Evolutionary conservation across 1,140 invertebrate genomes (phyloP).

Genomic region (Bombyx mandarina): DNA sequence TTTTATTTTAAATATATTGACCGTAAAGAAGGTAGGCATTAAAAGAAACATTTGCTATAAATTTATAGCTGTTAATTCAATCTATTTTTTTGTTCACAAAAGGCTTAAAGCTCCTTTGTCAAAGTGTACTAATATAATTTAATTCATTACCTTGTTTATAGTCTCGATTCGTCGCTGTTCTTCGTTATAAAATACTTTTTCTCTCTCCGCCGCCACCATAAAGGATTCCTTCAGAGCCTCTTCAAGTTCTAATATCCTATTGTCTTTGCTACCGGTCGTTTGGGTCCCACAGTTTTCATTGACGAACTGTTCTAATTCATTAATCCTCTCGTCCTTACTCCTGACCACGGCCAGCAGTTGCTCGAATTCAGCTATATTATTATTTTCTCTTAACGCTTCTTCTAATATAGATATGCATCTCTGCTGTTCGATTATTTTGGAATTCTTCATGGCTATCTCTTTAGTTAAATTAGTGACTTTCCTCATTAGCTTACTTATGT

Average conservation of each 20-base stretch:
- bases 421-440: slow-evolving; percentile 72
- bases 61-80: too few species aligned
- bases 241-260: slow-evolving; percentile 84
- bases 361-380: slow-evolving; percentile 71
- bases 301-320: slow-evolving; percentile 66
- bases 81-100: too few species aligned
- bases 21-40: too few species aligned
- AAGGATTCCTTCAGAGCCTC: slow-evolving; percentile 81
- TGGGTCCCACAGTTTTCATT: slow-evolving; percentile 63
- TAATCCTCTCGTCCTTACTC: slow-evolving; percentile 68
- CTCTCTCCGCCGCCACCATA: slow-evolving; percentile 75
- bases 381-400: slow-evolving; percentile 68
- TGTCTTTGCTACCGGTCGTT: slow-evolving; percentile 40
- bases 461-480: slow-evolving; percentile 63
- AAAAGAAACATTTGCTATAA: too few species aligned
- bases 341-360: slow-evolving; percentile 69
- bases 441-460: slow-evolving; percentile 67
- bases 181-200: slow-evolving; percentile 75
- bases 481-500: slow-evolving; percentile 44
- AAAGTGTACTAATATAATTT: too few species aligned
- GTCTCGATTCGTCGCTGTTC: slow-evolving; percentile 74
- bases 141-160: slow-evolving; percentile 73
- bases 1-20: too few species aligned
- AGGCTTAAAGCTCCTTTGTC: too few species aligned
- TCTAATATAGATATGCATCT: slow-evolving; percentile 71